These are phyloP conservation scores for Aeoliscus strigatus DNA, from an alignment of 2,797 vertebrate genomes.

Conservation along the genomic window DNA sequence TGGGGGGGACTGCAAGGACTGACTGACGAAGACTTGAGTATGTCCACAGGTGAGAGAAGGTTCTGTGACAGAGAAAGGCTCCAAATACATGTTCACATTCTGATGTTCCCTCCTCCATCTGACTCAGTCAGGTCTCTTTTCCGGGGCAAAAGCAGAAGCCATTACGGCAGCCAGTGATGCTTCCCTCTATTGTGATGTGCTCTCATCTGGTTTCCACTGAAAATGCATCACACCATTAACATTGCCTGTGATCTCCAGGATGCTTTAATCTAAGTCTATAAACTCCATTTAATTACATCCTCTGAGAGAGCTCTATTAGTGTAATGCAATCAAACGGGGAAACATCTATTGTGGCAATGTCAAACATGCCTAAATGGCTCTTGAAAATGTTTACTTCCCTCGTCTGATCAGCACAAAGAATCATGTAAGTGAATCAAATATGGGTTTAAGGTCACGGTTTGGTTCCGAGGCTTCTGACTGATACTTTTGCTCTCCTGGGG, in stretches of 20 bases:
- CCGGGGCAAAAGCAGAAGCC: conserved; percentile 32
- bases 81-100: no score
- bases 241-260: conserved; percentile 78
- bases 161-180: conserved; percentile 55
- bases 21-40: no score
- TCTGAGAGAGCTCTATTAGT: conserved; percentile 72
- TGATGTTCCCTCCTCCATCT: conserved; percentile 21
- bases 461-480: conserved; percentile 30
- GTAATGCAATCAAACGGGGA: conserved; percentile 73
- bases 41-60: no score
- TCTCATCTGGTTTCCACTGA: conserved; percentile 79
- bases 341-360: conserved; percentile 65
- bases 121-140: conserved; percentile 36
- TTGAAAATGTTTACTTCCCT: conserved; percentile 59
- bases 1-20: no score
- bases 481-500: conserved; percentile 32
- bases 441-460: conserved; percentile 21
- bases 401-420: conserved; percentile 48
- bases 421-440: no score
- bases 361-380: conserved; percentile 55
- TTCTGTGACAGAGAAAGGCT: no score
- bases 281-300: conserved; percentile 82
- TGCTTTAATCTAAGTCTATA: conserved; percentile 83
- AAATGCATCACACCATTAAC: conserved; percentile 79
- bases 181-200: conserved; percentile 64